A percentile compares a stretch with the other conserved stretches of the same genome.
phyloP scores from a whole-genome alignment of 2,888 invertebrate genomes.

The Epistrophe eligans region DNA sequence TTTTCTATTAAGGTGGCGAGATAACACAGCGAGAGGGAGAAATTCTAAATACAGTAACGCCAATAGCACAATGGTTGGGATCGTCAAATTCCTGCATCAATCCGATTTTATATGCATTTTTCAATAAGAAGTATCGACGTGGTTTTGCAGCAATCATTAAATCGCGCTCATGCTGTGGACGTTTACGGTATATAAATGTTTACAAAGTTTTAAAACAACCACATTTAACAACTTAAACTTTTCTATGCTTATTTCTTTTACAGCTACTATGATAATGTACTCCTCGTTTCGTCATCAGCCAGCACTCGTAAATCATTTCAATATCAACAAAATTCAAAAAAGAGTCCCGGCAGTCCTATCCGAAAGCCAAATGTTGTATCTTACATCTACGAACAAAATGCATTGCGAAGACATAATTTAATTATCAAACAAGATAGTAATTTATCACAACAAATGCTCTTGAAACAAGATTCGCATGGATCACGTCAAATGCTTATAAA shows the following conservation, averaged over 20 bases:
- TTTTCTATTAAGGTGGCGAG: slow-evolving; percentile 79
- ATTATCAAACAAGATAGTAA: slow-evolving; percentile 84
- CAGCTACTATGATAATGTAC: slow-evolving; percentile 92
- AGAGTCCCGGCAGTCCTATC: slow-evolving; percentile 85
- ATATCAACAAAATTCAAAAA: slow-evolving; percentile 89
- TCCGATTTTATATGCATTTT: slow-evolving; percentile 96
- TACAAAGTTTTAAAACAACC: not conserved
- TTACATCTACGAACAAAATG: slow-evolving; percentile 85
- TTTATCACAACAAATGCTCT: slow-evolving; percentile 83
- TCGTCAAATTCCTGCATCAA: slow-evolving; percentile 98
- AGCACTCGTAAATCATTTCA: slow-evolving; percentile 94
- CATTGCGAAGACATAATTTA: slow-evolving; percentile 81
- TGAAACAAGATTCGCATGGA: slow-evolving; percentile 84
- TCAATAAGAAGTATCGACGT: slow-evolving; percentile 96
- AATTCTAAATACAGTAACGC: slow-evolving; percentile 91
- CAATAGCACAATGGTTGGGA: slow-evolving; percentile 96
- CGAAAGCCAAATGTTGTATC: slow-evolving; percentile 85
- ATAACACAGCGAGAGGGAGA: slow-evolving; percentile 92
- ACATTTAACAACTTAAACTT: not conserved
- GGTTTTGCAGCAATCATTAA: slow-evolving; percentile 95
- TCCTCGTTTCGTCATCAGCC: slow-evolving; percentile 93
- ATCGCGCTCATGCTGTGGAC: slow-evolving; percentile 93
- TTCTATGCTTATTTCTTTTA: not conserved
- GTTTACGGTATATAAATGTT: slow-evolving; percentile 86
- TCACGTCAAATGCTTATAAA: slow-evolving; percentile 83